Conservation (phyloP, 2,113 vertebrate species). For the Gallinago jamesoni region DNA sequence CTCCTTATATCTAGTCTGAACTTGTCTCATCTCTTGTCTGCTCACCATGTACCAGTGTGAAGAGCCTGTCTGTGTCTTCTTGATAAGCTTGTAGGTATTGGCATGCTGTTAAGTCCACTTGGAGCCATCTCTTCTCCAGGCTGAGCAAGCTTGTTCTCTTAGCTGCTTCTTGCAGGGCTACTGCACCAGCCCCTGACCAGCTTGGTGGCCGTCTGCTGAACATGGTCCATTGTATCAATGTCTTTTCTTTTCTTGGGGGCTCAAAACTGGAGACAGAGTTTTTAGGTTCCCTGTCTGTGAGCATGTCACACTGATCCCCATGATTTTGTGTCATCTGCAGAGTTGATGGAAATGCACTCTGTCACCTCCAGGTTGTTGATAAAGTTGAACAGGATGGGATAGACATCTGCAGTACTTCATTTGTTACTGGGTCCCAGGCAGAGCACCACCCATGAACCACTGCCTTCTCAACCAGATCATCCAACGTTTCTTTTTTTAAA, state of each 20-base stretch:
- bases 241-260: neutral
- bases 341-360: neutral
- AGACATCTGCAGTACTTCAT: neutral
- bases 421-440: neutral
- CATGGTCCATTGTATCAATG: neutral
- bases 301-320: neutral
- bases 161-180: neutral
- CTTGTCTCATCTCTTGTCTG: neutral
- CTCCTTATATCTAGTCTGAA: neutral
- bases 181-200: neutral
- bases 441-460: neutral
- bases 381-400: neutral
- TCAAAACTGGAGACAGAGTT: neutral
- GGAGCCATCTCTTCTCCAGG: neutral
- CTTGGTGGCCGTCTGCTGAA: neutral
- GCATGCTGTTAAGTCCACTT: neutral
- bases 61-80: neutral
- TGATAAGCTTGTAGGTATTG: neutral
- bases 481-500: neutral
- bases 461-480: neutral
- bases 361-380: neutral
- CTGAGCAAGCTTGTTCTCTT: neutral
- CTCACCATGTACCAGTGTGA: neutral
- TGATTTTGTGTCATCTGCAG: neutral
- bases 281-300: neutral